phyloP scores from a whole-genome alignment of 1,140 invertebrate genomes.

The Papilio aristodemus region DNA sequence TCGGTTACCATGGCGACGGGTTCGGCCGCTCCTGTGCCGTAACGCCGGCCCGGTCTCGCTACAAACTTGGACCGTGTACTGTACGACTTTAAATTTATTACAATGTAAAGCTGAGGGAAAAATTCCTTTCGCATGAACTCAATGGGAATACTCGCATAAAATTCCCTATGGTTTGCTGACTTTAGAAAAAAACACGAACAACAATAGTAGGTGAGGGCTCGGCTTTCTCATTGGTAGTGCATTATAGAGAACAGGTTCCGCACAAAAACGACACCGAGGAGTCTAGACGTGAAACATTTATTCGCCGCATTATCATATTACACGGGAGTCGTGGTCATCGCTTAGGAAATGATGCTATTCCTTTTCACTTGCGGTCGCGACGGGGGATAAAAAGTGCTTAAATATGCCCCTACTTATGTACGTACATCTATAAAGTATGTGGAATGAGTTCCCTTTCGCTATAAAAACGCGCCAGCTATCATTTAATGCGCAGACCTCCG shows the following conservation, averaged over 20 bases:
- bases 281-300: conserved; percentile 77
- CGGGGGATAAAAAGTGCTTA: conserved; percentile 47
- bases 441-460: conserved; percentile 19
- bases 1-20: conserved; percentile 25
- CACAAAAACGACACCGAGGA: conserved; percentile 72
- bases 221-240: conserved; percentile 58
- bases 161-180: conserved; percentile 32
- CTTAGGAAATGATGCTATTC: conserved; percentile 76
- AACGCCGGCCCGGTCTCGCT: not conserved
- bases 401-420: conserved; percentile 31
- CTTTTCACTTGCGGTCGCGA: conserved; percentile 69
- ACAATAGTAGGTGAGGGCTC: conserved; percentile 52
- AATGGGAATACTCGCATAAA: conserved; percentile 41
- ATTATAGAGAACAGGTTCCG: conserved; percentile 67
- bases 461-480: conserved; percentile 22
- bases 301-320: conserved; percentile 79
- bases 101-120: conserved; percentile 31
- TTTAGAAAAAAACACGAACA: conserved; percentile 26
- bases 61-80: conserved; percentile 30
- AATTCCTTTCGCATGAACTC: conserved; percentile 35
- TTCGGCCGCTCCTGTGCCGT: conserved; percentile 1
- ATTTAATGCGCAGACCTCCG: conserved; percentile 25
- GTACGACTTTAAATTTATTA: conserved; percentile 32
- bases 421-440: conserved; percentile 25
- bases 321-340: conserved; percentile 75